Evolutionary conservation across 2,797 vertebrate genomes (phyloP), one percentile per base, ranked within the genome.

Genomic region (Clarias fuscus): DNA sequence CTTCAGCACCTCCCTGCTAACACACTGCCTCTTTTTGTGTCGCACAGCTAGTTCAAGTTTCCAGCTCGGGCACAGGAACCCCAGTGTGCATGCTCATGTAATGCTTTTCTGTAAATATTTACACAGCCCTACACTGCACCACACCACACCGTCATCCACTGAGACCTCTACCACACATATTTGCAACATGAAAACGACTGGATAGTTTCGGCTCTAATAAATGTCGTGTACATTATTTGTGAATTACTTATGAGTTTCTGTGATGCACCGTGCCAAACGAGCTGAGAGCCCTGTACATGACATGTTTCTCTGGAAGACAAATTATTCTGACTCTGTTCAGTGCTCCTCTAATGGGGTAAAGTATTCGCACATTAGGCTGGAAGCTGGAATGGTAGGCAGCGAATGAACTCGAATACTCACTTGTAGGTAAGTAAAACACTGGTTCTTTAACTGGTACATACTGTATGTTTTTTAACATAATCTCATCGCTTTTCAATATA

Each of bases 81-180:
- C 53, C 53, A 86, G 81, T 61, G 61, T 78, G 40, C 17, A 67
- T 56, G 78, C 30, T 75, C 71, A 68, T 61, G 61, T 76, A 82
- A 75, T 76, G 70, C 76, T 58, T 33, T 82, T 61, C 70, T 76
- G 61, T 64, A 70, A 37, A 70, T 78, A 62, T 86, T 83, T 83
- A 71, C 37, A n/a, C 61, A 83, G 27, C 58, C 37, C 27, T 61
- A 37, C 56, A 78, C 17, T 13, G 33, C 79, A 27, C n/a, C 58
- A 33, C 79, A 67, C 10, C 27, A 40, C 14, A 18, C 37, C 33
- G 61, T 2, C 24, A 3, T 65, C 73, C 64, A 76, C 71, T 30
- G 43, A 68, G 15, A 37, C 67, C 37, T 59, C 70, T 71, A 48
- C 40, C 24, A 24, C 15, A 58, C 8, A 30, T 37, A 11, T 37